phyloP scores from a whole-genome alignment of 1,140 invertebrate species.

The Aporrectodea caliginosa region DNA sequence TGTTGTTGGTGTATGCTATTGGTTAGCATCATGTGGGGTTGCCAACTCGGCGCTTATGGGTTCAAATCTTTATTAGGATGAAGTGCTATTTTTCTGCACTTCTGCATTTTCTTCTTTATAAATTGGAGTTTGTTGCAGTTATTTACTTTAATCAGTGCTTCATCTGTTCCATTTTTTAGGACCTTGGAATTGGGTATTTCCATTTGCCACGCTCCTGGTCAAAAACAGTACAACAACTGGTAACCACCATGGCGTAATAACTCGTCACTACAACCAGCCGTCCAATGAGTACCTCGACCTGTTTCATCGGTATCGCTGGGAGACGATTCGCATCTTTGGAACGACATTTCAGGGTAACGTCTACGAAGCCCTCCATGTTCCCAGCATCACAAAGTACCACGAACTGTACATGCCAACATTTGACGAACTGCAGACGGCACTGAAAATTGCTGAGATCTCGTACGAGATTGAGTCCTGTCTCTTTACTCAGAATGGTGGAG shows the following conservation, averaged over 20 bases:
- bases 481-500: constrained; percentile 44
- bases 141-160: too few species aligned
- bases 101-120: too few species aligned
- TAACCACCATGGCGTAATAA: constrained; percentile 76
- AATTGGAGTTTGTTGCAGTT: too few species aligned
- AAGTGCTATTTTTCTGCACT: too few species aligned
- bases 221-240: constrained; percentile 62
- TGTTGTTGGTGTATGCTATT: too few species aligned
- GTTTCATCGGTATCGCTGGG: constrained; percentile 46
- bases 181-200: constrained; percentile 26
- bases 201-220: constrained; percentile 40
- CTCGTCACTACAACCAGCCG: constrained; percentile 76
- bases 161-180: constrained; percentile 19
- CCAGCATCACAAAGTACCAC: constrained; percentile 52
- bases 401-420: constrained; percentile 50
- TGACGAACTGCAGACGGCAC: constrained; percentile 52
- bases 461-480: constrained; percentile 44
- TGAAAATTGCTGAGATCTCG: constrained; percentile 51
- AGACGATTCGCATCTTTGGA: constrained; percentile 38
- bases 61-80: too few species aligned
- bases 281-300: constrained; percentile 50
- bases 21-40: too few species aligned
- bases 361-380: constrained; percentile 48
- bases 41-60: too few species aligned
- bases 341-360: constrained; percentile 38